A percentile compares a stretch with the other conserved stretches of the same genome.
phyloP scores from a whole-genome alignment of 2,113 vertebrate species.

The Malurus alboscapulatus region DNA sequence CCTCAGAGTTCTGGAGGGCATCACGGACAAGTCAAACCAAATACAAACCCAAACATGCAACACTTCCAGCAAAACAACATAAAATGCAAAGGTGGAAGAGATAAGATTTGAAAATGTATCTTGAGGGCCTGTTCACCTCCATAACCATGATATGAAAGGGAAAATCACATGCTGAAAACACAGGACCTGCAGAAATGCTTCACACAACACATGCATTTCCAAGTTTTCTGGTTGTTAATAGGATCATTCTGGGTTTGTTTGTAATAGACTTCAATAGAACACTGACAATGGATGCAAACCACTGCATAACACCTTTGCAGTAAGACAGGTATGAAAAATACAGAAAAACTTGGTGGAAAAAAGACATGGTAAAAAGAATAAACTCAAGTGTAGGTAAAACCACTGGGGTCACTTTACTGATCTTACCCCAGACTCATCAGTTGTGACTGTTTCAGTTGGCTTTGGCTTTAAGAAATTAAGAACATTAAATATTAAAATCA shows the following conservation, averaged over 20 bases:
- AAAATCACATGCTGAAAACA: slow-evolving; percentile 76
- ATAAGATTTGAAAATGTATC: slow-evolving; percentile 74
- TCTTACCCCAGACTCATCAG: slow-evolving; percentile 98
- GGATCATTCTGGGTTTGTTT: slow-evolving; percentile 58
- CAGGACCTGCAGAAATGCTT: slow-evolving; percentile 66
- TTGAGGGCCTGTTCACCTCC: slow-evolving; percentile 66
- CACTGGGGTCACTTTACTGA: slow-evolving; percentile 73
- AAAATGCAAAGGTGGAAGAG: slow-evolving; percentile 71
- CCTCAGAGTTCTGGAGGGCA: slow-evolving; percentile 91
- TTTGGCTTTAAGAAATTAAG: slow-evolving; percentile 90
- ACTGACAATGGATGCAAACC: slow-evolving; percentile 74
- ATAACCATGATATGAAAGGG: slow-evolving; percentile 75
- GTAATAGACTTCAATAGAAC: slow-evolving; percentile 60
- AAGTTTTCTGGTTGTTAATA: slow-evolving; percentile 70
- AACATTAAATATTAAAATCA: slow-evolving; percentile 77
- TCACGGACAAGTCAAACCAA: slow-evolving; percentile 74
- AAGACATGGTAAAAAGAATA: slow-evolving; percentile 77
- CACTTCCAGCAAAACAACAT: slow-evolving; percentile 75
- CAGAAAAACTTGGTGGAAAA: slow-evolving; percentile 70
- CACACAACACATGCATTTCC: slow-evolving; percentile 80
- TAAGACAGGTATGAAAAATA: slow-evolving; percentile 75
- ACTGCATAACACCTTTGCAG: slow-evolving; percentile 71
- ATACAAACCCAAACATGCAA: slow-evolving; percentile 64
- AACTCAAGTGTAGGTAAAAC: slow-evolving; percentile 83
- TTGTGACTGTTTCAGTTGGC: slow-evolving; percentile 97